phyloP scores from a whole-genome alignment of 1,140 invertebrate species.

The Pogonomyrmex californicus region DNA sequence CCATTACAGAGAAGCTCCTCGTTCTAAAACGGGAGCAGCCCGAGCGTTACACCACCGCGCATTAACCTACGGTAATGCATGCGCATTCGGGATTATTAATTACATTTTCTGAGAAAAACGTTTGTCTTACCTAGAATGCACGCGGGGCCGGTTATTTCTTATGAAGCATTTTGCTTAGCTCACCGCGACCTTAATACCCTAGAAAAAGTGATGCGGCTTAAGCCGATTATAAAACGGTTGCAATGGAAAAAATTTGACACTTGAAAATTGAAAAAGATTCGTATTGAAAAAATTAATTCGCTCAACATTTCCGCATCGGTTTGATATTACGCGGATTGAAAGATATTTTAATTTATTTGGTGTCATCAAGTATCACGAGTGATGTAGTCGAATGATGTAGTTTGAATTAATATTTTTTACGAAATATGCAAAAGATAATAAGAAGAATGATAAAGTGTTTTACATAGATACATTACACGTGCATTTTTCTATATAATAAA shows the following conservation, averaged over 20 bases:
- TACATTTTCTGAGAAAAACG: slow-evolving; percentile 68
- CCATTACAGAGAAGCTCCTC: slow-evolving; percentile 59
- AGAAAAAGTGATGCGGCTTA: slow-evolving; percentile 49
- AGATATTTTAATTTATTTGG: not conserved
- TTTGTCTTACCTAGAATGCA: slow-evolving; percentile 57
- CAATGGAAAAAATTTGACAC: slow-evolving; percentile 17
- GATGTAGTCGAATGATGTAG: not conserved
- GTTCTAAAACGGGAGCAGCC: slow-evolving; percentile 41
- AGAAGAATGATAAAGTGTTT: not conserved
- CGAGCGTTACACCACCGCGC: slow-evolving; percentile 46
- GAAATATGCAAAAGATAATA: not conserved
- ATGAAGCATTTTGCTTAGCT: slow-evolving; percentile 48
- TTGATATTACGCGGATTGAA: not conserved
- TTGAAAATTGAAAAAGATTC: not conserved
- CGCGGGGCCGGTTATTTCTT: slow-evolving; percentile 48
- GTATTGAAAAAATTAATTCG: not conserved
- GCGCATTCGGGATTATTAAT: slow-evolving; percentile 73
- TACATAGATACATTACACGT: not conserved
- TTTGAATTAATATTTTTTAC: not conserved
- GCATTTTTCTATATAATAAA: not conserved
- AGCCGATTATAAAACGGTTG: slow-evolving; percentile 52
- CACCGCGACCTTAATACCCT: slow-evolving; percentile 46
- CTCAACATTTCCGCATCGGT: not conserved
- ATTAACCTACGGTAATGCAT: slow-evolving; percentile 54
- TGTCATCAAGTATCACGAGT: not conserved